A percentile compares a stretch with the other conserved stretches of the same genome.
phyloP scores from a whole-genome alignment of 2,113 vertebrate species.

The Cyrtonyx montezumae region DNA sequence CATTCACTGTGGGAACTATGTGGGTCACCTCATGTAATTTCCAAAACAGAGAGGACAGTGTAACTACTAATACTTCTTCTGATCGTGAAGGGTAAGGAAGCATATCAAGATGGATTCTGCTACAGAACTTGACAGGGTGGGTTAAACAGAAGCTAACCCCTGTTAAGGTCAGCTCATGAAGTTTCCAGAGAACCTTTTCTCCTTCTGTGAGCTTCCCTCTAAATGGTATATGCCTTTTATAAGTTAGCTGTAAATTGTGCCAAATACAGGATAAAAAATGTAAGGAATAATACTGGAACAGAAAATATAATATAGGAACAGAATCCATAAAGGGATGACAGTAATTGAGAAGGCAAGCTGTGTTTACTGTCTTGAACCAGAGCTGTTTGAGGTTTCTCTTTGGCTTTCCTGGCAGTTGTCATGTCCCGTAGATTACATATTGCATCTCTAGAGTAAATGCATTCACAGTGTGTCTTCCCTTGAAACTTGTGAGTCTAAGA shows the following conservation, averaged over 20 bases:
- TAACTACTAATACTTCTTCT: background rate
- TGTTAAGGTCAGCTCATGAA: background rate
- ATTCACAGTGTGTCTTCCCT: background rate
- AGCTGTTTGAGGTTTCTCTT: background rate
- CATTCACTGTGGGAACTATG: background rate
- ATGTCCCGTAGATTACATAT: background rate
- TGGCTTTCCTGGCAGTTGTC: background rate
- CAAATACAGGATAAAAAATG: background rate
- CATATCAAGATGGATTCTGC: background rate
- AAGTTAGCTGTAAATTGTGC: background rate
- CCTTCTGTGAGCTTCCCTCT: background rate
- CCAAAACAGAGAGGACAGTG: background rate
- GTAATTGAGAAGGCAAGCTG: background rate
- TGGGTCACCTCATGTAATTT: background rate
- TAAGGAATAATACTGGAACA: background rate
- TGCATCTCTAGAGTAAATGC: background rate
- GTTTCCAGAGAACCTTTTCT: background rate
- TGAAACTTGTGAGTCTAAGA: background rate
- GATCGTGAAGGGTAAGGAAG: background rate
- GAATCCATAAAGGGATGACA: background rate
- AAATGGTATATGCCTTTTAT: background rate
- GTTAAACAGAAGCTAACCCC: background rate
- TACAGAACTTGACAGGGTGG: background rate
- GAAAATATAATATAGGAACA: background rate
- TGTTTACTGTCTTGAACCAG: background rate